Base-by-base conservation (phyloP, 2,113 vertebrate species). In the Nipponia nippon region DNA sequence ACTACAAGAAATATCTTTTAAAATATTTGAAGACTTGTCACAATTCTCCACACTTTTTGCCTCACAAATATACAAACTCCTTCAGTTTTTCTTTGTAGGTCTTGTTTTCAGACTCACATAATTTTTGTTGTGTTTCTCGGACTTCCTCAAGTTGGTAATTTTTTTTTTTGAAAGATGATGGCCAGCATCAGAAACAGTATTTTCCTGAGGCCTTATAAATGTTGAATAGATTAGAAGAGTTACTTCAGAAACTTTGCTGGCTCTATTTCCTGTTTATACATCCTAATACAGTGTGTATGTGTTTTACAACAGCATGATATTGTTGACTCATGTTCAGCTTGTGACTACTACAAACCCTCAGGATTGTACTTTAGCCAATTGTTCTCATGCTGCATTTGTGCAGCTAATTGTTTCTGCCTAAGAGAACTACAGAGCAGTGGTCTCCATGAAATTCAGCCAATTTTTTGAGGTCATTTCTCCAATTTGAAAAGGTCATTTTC, bases 301-400 rank as follows among this genome's bases (percentile, higher is more conserved):
- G 89, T 93, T 90, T 90, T 71, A 72, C 65, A 95, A 89, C 84
- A 93, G 46, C 61, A 79, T 16, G 40, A 14, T 44, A 87, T 18
- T 94, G 82, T 96, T 91, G 91, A 96, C 90, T 94, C 91, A 80
- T 96, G 96, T 87, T 93, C 84, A 91, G 66, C 96, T 96, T 97
- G 95, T 97, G 96, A 97, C 96, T 87, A 61, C 34, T 65, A 83
- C 29, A 69, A 91, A 59, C 23, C 42, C 40, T 13, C 77, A 69
- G 47, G 63, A 93, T 4, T 78, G 66, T 69, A 89, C 52, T 94
- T 94, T 3, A 85, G 78, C 34, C 70, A 72, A 65, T 55, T 94
- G 81, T 87, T 85, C 65, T 61, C 73, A 71, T 4, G 30, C 23
- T 30, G 32, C 36, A 76, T 90, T 93, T 93, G 61, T 61, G 46